phyloP scores from a whole-genome alignment of 1,140 invertebrate species.

The Telenomus remus region DNA sequence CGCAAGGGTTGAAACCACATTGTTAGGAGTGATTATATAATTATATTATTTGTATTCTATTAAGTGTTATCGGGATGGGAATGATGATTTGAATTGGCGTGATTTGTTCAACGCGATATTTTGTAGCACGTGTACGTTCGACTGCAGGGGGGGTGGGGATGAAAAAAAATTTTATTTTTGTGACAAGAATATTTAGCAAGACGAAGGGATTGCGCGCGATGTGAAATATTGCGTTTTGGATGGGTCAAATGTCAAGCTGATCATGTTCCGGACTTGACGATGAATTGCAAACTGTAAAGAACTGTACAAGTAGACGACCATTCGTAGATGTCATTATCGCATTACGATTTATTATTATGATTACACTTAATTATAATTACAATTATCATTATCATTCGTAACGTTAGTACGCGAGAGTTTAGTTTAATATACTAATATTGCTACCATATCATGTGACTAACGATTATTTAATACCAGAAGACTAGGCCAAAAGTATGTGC shows the following conservation, averaged over 20 bases:
- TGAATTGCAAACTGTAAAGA: conserved; percentile 28
- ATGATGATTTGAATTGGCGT: conserved; percentile 44
- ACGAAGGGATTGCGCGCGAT: conserved; percentile 10
- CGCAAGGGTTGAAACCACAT: conserved; percentile 14
- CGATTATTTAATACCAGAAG: conserved; percentile 58
- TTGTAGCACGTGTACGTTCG: conserved; percentile 13
- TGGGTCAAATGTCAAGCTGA: conserved; percentile 1
- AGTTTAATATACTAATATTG: conserved; percentile 51
- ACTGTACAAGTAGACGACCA: conserved; percentile 18
- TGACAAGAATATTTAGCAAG: conserved; percentile 7
- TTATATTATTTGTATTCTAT: conserved; percentile 63
- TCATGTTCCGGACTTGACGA: conserved; percentile 17
- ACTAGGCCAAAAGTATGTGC: conserved; percentile 53
- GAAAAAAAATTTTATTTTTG: conserved; percentile 43
- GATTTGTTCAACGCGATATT: conserved; percentile 37
- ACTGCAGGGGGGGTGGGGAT: neutral
- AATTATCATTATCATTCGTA: conserved; percentile 45
- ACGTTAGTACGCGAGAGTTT: conserved; percentile 33
- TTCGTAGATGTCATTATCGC: conserved; percentile 37
- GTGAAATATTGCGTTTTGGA: conserved; percentile 27
- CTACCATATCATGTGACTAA: conserved; percentile 57
- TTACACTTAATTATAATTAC: conserved; percentile 42
- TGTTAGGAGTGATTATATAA: conserved; percentile 58
- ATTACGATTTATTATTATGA: conserved; percentile 44
- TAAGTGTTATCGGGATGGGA: conserved; percentile 59